Conservation (phyloP, 2,113 vertebrate species). For the Hyla sarda region DNA sequence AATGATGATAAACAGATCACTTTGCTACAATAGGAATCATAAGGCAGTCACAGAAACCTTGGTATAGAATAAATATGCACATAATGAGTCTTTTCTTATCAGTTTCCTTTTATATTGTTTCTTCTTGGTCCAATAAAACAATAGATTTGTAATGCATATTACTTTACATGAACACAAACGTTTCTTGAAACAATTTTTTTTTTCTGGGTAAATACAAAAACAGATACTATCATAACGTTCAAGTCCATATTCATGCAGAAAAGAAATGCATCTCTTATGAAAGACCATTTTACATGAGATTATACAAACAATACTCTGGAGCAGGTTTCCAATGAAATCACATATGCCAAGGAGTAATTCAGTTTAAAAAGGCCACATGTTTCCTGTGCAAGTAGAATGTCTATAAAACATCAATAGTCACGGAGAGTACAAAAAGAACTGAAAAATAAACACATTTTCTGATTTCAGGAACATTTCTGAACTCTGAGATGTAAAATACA, state of each 20-base stretch:
- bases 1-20: not conserved
- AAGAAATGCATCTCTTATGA: slow-evolving; percentile 72
- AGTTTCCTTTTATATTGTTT: slow-evolving; percentile 57
- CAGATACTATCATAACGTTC: slow-evolving; percentile 79
- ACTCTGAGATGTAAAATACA: slow-evolving; percentile 74
- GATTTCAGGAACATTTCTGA: slow-evolving; percentile 69
- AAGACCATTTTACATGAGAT: slow-evolving; percentile 70
- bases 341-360: slow-evolving; percentile 73
- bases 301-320: slow-evolving; percentile 79
- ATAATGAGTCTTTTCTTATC: slow-evolving; percentile 9
- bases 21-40: not conserved
- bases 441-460: slow-evolving; percentile 66
- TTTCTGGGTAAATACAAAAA: slow-evolving; percentile 74
- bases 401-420: slow-evolving; percentile 76
- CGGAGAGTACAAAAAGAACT: slow-evolving; percentile 63
- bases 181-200: slow-evolving; percentile 73
- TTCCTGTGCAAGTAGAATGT: slow-evolving; percentile 81
- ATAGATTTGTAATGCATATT: slow-evolving; percentile 75
- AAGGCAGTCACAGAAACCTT: not conserved
- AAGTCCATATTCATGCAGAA: slow-evolving; percentile 81
- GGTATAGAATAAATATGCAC: slow-evolving; percentile 9
- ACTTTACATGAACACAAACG: slow-evolving; percentile 71
- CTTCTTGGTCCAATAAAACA: slow-evolving; percentile 80
- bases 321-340: slow-evolving; percentile 74
- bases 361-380: slow-evolving; percentile 78